phyloP scores from a whole-genome alignment of 2,113 vertebrate species.

The Amia ocellicauda region DNA sequence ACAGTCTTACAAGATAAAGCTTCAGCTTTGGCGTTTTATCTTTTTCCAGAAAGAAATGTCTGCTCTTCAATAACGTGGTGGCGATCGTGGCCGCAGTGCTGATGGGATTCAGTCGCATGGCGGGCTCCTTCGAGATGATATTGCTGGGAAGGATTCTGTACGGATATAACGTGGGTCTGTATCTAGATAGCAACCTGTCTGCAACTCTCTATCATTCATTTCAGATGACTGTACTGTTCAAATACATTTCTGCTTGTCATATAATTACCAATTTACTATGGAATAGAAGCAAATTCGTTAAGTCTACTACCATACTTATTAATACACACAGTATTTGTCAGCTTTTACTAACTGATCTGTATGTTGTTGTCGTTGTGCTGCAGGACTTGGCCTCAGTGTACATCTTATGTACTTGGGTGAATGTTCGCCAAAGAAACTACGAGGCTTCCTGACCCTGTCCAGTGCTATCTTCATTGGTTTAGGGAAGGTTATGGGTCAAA shows the following conservation, averaged over 20 bases:
- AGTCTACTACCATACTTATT: no score
- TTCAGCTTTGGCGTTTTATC: no score
- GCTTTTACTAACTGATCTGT: no score
- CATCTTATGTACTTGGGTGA: conserved; percentile 67
- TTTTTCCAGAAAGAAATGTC: conserved; percentile 65
- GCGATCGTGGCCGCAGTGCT: conserved; percentile 59
- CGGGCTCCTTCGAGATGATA: conserved; percentile 73
- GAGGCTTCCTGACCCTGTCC: conserved; percentile 63
- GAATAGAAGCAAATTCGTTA: no score
- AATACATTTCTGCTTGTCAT: no score
- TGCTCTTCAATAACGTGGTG: conserved; percentile 61
- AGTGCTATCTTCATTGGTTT: conserved; percentile 56
- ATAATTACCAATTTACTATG: no score
- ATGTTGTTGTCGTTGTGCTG: neutral
- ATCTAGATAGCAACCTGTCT: no score
- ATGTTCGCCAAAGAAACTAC: conserved; percentile 64
- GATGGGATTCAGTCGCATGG: conserved; percentile 58
- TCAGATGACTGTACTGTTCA: no score
- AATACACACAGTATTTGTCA: no score
- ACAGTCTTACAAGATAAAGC: no score
- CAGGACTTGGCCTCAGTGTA: conserved; percentile 61
- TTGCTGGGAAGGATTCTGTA: conserved; percentile 62
- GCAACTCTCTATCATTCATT: no score
- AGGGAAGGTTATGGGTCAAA: conserved; percentile 65
- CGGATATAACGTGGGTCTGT: conserved; percentile 66